Base-by-base conservation (phyloP, 2,888 invertebrate genomes). In the Agonopterix arenella region DNA sequence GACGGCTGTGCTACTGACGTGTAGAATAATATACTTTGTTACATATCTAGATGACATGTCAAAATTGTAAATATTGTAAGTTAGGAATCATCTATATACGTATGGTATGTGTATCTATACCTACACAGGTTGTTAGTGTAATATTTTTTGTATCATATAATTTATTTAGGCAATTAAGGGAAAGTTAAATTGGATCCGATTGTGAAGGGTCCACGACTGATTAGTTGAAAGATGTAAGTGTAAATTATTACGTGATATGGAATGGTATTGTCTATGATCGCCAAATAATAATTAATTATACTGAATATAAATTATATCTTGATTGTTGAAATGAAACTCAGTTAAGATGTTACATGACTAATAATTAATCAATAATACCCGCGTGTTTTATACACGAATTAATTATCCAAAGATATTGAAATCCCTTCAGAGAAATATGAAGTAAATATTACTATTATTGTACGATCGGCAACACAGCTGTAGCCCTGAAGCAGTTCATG, bases 1-100 rank as follows among this genome's bases (percentile, higher is more conserved):
- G 97, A 97, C 86, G 97, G 97, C 69, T 96, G 96, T 83, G 96
- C 96, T 62, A 97, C 97, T 61, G 96, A 97, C 84, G 97, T 97
- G 80, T 96, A 94, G 69, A 70, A 53, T 28, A 28, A 28, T 28
- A 28, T 28, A 55, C 59, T 56, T 53, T 62, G 62, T 73, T 70
- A 68, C 70, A 71, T 75, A 76, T 72, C 70, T 71, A 66, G 62
- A 66, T 60, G 63, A 70, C 59, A 65, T 71, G 71, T 72, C 72
- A 69, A 66, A 73, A 73, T 71, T 80, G 80, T 78, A 80, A 68
- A 77, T 75, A 71, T 64, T 58, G 51, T 70, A 76, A 70, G 66
- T 52, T 78, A 75, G 68, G 59, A 72, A 67, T 70, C 66, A 63
- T 71, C 67, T 65, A 48, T 68, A 75, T 77, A 80, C 71, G 71